phyloP scores from a whole-genome alignment of 2,113 vertebrate genomes.

The Pavo muticus region DNA sequence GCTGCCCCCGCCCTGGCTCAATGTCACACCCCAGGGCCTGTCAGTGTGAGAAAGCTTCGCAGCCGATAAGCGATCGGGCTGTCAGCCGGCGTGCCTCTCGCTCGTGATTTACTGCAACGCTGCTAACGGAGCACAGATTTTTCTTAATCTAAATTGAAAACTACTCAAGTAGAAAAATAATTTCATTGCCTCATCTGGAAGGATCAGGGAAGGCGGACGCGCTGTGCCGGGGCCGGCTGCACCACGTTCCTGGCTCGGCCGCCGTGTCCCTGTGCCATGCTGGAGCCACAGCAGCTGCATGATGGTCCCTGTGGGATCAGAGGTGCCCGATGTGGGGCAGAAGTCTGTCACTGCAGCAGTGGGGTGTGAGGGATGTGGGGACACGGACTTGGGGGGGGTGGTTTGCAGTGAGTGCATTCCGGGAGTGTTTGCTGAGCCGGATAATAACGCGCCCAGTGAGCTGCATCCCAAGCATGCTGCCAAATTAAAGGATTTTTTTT shows the following conservation, averaged over 20 bases:
- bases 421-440: constrained; percentile 59
- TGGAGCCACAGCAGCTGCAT: not conserved
- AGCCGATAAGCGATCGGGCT: constrained; percentile 60
- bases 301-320: no score
- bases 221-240: not conserved
- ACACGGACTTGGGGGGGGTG: no score
- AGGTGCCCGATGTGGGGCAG: no score
- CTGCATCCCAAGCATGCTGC: constrained; percentile 39
- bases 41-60: constrained; percentile 34
- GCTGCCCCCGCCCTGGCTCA: constrained; percentile 39
- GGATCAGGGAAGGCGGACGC: not conserved
- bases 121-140: constrained; percentile 79
- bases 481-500: constrained; percentile 73
- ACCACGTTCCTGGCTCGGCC: no score
- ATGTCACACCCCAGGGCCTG: constrained; percentile 59
- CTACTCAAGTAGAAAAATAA: constrained; percentile 90
- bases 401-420: not conserved
- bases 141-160: constrained; percentile 93
- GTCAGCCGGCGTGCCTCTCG: constrained; percentile 54
- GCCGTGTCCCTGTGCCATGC: not conserved
- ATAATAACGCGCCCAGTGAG: constrained; percentile 65
- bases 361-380: no score
- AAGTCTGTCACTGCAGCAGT: no score
- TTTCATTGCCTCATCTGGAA: constrained; percentile 82
- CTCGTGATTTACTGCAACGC: constrained; percentile 74